Percentiles rank a stretch among this genome's conserved stretches.
phyloP scores from a whole-genome alignment of 2,888 invertebrate species.

The Perizoma affinitatum region DNA sequence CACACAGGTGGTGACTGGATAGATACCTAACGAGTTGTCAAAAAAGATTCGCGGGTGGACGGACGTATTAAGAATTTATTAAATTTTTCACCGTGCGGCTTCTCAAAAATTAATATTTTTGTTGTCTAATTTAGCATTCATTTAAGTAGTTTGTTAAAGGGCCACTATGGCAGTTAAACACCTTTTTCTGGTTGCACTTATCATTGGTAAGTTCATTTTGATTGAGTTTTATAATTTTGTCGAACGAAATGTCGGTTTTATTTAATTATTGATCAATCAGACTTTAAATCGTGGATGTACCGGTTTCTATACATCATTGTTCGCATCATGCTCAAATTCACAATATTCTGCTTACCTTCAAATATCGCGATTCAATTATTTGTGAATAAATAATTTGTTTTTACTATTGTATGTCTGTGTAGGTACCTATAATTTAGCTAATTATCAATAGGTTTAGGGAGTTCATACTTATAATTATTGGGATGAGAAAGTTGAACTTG shows the following conservation, averaged over 20 bases:
- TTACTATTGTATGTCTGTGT: too few species aligned
- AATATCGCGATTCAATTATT: too few species aligned
- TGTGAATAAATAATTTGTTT: too few species aligned
- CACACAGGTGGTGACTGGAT: too few species aligned
- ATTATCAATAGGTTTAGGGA: too few species aligned
- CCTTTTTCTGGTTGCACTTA: constrained; percentile 10
- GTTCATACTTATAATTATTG: too few species aligned
- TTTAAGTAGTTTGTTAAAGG: background rate
- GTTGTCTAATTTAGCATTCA: background rate
- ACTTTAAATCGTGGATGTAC: too few species aligned
- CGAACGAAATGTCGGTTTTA: background rate
- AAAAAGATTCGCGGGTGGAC: background rate
- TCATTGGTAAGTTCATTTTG: constrained; percentile 22
- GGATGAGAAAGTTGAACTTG: too few species aligned
- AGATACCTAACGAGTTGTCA: background rate
- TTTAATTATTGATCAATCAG: background rate
- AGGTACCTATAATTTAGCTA: too few species aligned
- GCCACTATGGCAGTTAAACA: constrained; percentile 7
- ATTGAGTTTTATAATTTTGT: background rate
- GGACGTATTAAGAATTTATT: background rate
- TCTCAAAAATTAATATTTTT: background rate
- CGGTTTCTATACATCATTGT: too few species aligned
- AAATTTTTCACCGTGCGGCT: background rate
- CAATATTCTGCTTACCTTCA: too few species aligned
- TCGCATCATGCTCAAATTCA: too few species aligned